Conservation (phyloP, 2,797 vertebrate genomes). For the Acipenser ruthenus region DNA sequence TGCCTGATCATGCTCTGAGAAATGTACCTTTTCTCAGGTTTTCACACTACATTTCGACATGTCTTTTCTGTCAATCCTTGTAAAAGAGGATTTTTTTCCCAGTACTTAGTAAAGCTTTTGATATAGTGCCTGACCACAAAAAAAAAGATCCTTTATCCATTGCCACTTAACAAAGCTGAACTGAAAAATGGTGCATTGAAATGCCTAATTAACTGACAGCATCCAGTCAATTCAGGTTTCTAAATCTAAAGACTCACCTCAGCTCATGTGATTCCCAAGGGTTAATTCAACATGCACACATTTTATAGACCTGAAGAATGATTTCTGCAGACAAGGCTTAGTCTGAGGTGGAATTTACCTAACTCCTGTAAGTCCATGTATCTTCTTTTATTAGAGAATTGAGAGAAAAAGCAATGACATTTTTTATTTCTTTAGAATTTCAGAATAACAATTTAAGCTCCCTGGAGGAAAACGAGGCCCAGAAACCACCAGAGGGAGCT, state of each 20-base stretch:
- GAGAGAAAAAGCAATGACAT: constrained; percentile 35
- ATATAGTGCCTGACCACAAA: constrained; percentile 39
- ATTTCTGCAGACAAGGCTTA: constrained; percentile 29
- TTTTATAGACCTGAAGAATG: constrained; percentile 29
- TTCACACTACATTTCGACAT: constrained; percentile 26
- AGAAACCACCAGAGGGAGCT: constrained; percentile 36
- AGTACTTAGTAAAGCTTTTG: constrained; percentile 37
- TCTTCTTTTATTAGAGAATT: constrained; percentile 37
- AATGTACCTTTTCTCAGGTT: constrained; percentile 49
- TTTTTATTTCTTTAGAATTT: constrained; percentile 40
- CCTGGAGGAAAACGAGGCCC: constrained; percentile 30
- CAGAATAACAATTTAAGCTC: constrained; percentile 34
- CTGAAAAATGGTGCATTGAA: constrained; percentile 42
- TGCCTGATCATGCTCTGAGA: constrained; percentile 37
- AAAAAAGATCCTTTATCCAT: constrained; percentile 32
- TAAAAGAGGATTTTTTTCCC: constrained; percentile 28
- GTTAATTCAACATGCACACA: constrained; percentile 36
- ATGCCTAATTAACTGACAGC: constrained; percentile 44
- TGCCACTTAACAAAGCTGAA: constrained; percentile 25
- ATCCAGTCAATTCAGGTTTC: constrained; percentile 39
- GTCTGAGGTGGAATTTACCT: constrained; percentile 28
- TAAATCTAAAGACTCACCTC: constrained; percentile 23
- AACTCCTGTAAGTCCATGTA: constrained; percentile 30
- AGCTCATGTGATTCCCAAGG: constrained; percentile 17
- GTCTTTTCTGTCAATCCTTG: constrained; percentile 40